These are phyloP conservation scores for Rhingia campestris DNA, from an alignment of 2,888 invertebrate species.

Conservation along the genomic window DNA sequence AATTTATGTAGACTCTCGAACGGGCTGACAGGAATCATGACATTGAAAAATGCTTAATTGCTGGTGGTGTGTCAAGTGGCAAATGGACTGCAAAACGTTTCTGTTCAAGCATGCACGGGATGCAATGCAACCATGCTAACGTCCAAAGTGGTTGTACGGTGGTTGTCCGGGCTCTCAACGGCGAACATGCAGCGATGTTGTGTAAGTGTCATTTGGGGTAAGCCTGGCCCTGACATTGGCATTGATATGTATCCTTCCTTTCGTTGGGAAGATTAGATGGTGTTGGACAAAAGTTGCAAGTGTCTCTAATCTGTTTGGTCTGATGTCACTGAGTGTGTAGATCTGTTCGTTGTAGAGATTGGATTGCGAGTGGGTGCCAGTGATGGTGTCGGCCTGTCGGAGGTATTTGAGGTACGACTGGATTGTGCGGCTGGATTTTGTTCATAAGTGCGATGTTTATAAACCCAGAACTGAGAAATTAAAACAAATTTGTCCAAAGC, in stretches of 20 bases:
- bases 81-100: conserved; percentile 67
- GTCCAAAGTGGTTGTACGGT: conserved; percentile 50
- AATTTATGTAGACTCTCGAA: conserved; percentile 63
- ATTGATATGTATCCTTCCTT: conserved; percentile 41
- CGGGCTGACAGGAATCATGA: conserved; percentile 65
- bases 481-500: no score
- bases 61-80: conserved; percentile 73
- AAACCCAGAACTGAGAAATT: neutral
- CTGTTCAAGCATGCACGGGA: conserved; percentile 33
- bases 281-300: conserved; percentile 23
- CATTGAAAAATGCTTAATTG: conserved; percentile 73
- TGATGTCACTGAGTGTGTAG: neutral
- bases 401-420: neutral
- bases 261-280: conserved; percentile 7
- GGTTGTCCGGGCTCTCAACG: conserved; percentile 33
- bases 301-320: conserved; percentile 38
- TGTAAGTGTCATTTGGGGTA: conserved; percentile 60
- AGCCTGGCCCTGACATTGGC: conserved; percentile 65
- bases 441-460: neutral
- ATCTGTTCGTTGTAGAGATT: no score
- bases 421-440: conserved; percentile 2
- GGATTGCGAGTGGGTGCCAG: conserved; percentile 9
- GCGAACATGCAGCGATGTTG: conserved; percentile 48
- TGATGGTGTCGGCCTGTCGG: neutral
- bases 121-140: conserved; percentile 23